Conservation (phyloP, 1,140 invertebrate species). For the Sycobia sp. region DNA sequence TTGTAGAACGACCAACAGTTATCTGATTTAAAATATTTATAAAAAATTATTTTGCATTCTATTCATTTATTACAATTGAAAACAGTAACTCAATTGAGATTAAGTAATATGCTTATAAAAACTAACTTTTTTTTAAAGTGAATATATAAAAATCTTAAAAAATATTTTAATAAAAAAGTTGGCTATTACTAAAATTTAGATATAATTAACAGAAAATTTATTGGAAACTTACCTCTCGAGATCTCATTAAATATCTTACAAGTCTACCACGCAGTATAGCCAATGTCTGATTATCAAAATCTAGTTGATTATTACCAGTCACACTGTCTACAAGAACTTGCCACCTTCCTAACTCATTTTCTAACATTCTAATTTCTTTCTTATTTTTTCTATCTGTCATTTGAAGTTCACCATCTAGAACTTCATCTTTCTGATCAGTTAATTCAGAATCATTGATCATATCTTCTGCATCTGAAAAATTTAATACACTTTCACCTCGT, state of each 20-base stretch:
- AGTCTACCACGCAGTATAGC: conserved; percentile 90
- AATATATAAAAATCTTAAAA: background rate
- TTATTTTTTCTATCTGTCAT: conserved; percentile 74
- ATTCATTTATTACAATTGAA: no score
- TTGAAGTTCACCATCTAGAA: conserved; percentile 71
- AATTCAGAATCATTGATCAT: conserved; percentile 84
- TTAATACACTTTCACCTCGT: conserved; percentile 73
- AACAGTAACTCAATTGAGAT: background rate
- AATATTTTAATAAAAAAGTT: background rate
- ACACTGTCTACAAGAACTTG: conserved; percentile 93
- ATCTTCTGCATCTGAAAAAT: conserved; percentile 93
- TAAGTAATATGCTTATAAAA: conserved; percentile 5
- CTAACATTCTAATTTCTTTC: conserved; percentile 84
- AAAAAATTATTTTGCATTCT: conserved; percentile 2
- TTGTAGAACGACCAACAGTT: conserved; percentile 86
- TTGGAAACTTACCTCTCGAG: conserved; percentile 75
- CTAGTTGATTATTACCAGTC: conserved; percentile 76
- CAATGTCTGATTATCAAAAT: conserved; percentile 90
- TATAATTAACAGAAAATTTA: background rate
- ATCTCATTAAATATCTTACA: conserved; percentile 93
- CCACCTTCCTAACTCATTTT: conserved; percentile 89
- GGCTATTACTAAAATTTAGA: background rate
- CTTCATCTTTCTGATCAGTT: conserved; percentile 78
- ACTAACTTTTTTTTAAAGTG: background rate
- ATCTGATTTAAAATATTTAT: no score